Percentiles rank a stretch among this genome's conserved stretches.
Conservation (phyloP, 2,797 vertebrate species). For the Gadopsis bispinosus region DNA sequence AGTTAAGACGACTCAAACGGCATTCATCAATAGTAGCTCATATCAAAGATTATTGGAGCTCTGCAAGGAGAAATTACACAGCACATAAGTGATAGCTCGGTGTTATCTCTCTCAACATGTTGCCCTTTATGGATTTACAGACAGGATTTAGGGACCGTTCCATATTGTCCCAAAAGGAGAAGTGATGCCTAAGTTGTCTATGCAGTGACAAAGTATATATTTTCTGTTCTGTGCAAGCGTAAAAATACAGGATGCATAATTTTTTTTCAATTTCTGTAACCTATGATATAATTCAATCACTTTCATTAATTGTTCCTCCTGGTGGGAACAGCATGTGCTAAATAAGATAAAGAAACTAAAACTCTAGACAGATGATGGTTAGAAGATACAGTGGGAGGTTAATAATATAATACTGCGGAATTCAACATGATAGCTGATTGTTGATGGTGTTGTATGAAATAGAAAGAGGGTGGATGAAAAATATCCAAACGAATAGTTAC, state of each 20-base stretch:
- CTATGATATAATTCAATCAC: not conserved
- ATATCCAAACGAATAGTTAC: not conserved
- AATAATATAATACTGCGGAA: not conserved
- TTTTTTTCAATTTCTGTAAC: not conserved
- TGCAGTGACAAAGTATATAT: not conserved
- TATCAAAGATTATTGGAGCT: constrained; percentile 15
- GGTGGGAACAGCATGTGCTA: not conserved
- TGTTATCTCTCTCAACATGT: not conserved
- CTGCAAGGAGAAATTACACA: constrained; percentile 2
- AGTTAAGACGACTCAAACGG: constrained; percentile 1
- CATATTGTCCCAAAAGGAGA: not conserved
- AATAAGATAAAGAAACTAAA: not conserved
- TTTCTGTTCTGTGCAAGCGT: not conserved
- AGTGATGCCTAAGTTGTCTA: not conserved
- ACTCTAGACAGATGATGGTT: not conserved
- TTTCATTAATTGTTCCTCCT: not conserved
- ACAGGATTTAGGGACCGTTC: not conserved
- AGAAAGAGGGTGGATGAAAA: not conserved
- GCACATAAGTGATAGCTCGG: not conserved
- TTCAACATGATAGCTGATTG: not conserved
- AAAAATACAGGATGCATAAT: not conserved
- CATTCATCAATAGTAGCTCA: constrained; percentile 28
- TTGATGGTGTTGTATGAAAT: not conserved
- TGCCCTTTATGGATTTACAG: constrained; percentile 7
- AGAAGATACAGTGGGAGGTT: constrained; percentile 5